These are phyloP conservation scores for Nemoura dubitans DNA, from an alignment of 2,888 invertebrate genomes.

Conservation along the genomic window DNA sequence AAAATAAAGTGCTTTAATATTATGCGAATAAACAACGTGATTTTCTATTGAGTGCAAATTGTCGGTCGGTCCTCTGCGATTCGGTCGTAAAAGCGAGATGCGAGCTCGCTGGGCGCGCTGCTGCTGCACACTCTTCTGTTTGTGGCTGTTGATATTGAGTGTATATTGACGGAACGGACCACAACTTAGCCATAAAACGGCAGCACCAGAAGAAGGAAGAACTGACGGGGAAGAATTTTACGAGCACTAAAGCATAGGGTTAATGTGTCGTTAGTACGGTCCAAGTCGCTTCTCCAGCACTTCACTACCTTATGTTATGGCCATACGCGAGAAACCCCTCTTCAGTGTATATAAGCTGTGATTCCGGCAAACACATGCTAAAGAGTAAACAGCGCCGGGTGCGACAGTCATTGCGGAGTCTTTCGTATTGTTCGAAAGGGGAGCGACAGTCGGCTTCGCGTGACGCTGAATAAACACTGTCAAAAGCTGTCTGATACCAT, in stretches of 20 bases:
- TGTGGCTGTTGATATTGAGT: conserved; percentile 3
- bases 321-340: background rate
- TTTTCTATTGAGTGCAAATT: background rate
- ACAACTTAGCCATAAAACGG: conserved; percentile 38
- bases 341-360: conserved; percentile 2
- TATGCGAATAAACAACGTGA: background rate
- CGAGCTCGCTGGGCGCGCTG: background rate
- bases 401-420: background rate
- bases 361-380: conserved; percentile 36
- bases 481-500: background rate
- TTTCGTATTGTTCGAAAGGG: background rate
- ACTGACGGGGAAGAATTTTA: conserved; percentile 42
- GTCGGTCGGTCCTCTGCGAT: background rate
- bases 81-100: background rate
- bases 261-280: conserved; percentile 45
- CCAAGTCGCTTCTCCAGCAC: background rate
- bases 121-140: background rate
- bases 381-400: conserved; percentile 8
- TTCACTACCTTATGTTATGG: conserved; percentile 21
- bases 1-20: background rate
- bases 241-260: conserved; percentile 43
- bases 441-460: background rate
- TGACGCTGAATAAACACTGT: background rate
- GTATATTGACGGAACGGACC: conserved; percentile 40
- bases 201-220: conserved; percentile 13